These are phyloP conservation scores for Thaumatotibia leucotreta DNA, from an alignment of 1,140 invertebrate species.

Conservation along the genomic window DNA sequence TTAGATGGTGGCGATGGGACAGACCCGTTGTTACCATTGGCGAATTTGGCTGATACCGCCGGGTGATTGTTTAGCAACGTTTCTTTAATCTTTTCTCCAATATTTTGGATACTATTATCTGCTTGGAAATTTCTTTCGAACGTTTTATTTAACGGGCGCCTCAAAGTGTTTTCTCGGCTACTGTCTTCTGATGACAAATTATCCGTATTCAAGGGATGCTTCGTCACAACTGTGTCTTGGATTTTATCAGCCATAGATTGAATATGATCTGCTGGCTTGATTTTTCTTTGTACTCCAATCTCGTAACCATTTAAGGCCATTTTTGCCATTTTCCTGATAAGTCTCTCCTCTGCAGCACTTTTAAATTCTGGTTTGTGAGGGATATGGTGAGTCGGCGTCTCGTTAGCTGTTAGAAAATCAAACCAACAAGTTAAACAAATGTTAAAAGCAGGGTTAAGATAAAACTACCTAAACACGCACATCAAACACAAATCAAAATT, in stretches of 20 bases:
- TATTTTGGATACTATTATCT: conserved; percentile 30
- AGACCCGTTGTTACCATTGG: conserved; percentile 32
- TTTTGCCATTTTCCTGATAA: conserved; percentile 76
- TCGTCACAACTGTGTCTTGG: conserved; percentile 72
- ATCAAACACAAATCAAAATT: background rate
- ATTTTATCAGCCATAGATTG: conserved; percentile 74
- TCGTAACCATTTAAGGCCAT: conserved; percentile 75
- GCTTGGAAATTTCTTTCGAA: conserved; percentile 33
- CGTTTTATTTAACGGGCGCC: conserved; percentile 37
- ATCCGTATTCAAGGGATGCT: conserved; percentile 69
- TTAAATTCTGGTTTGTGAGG: conserved; percentile 73
- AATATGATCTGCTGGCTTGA: conserved; percentile 72
- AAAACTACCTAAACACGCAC: conserved; percentile 16
- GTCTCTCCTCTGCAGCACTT: conserved; percentile 78
- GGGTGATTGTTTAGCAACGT: conserved; percentile 36
- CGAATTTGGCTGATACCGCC: conserved; percentile 19
- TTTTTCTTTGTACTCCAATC: conserved; percentile 74
- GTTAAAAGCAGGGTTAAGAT: conserved; percentile 19
- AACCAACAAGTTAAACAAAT: conserved; percentile 50
- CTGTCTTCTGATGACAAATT: conserved; percentile 42
- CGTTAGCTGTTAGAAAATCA: conserved; percentile 72
- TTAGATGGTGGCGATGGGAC: conserved; percentile 41
- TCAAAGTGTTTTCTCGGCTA: conserved; percentile 52
- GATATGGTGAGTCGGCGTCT: conserved; percentile 43
- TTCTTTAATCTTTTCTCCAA: conserved; percentile 42